Percentiles rank a stretch among this genome's conserved stretches.
Conservation (phyloP, 2,113 vertebrate genomes). For the Butorides virescens region DNA sequence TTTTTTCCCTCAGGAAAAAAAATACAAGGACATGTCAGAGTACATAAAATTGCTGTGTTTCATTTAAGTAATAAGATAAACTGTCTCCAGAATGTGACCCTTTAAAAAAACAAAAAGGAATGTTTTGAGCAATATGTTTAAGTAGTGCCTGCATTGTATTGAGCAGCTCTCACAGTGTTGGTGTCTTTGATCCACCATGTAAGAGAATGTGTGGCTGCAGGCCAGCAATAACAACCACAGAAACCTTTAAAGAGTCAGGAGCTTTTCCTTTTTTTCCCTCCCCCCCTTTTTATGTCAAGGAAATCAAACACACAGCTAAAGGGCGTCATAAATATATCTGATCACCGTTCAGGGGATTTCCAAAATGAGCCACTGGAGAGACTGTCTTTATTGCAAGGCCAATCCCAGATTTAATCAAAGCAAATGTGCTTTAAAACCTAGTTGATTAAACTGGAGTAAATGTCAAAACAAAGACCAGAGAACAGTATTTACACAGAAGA, state of each 20-base stretch:
- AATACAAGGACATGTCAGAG: not conserved
- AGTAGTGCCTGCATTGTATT: conserved; percentile 35
- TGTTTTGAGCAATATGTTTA: conserved; percentile 44
- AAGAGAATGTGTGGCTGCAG: conserved; percentile 61
- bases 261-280: not conserved
- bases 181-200: conserved; percentile 61
- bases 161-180: conserved; percentile 19
- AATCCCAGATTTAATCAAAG: conserved; percentile 62
- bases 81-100: not conserved
- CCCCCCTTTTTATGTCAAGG: conserved; percentile 56
- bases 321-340: conserved; percentile 72
- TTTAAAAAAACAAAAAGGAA: conserved; percentile 48
- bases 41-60: conserved; percentile 14
- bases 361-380: conserved; percentile 61
- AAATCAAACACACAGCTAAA: conserved; percentile 69
- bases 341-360: conserved; percentile 40
- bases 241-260: conserved; percentile 59
- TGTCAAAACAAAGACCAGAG: conserved; percentile 3
- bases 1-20: not conserved
- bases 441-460: conserved; percentile 61
- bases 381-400: conserved; percentile 47
- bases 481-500: conserved; percentile 27
- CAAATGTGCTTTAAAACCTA: conserved; percentile 59
- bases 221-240: conserved; percentile 58
- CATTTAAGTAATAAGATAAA: not conserved